Evolutionary conservation across 2,113 vertebrate genomes (phyloP).

Genomic region (Sebastes schlegelii): DNA sequence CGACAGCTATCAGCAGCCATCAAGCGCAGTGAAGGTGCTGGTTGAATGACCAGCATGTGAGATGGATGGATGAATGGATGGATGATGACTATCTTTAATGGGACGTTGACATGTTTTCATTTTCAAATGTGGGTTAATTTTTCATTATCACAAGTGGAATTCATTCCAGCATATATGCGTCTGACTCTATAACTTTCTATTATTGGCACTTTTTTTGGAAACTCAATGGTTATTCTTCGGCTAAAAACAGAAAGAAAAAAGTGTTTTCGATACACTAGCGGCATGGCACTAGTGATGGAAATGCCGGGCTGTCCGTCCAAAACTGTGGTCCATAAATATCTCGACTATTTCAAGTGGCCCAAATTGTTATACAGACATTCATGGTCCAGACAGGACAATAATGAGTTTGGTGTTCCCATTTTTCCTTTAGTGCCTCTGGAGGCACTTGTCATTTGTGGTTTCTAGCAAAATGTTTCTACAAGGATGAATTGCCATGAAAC

Average conservation of each 20-base stretch:
- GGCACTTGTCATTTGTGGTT: background rate
- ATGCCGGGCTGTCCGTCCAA: background rate
- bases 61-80: slow-evolving; percentile 6
- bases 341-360: background rate
- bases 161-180: background rate
- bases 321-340: background rate
- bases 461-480: background rate
- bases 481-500: background rate
- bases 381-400: background rate
- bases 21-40: slow-evolving; percentile 10
- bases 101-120: slow-evolving; percentile 16
- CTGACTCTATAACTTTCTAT: background rate
- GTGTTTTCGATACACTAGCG: background rate
- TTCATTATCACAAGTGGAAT: background rate
- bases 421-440: background rate
- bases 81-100: background rate
- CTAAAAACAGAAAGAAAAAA: background rate
- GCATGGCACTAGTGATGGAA: background rate
- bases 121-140: background rate
- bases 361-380: background rate
- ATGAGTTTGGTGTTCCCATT: background rate
- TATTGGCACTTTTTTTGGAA: background rate
- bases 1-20: slow-evolving; percentile 38
- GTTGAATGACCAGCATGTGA: slow-evolving; percentile 29
- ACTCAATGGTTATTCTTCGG: background rate